Conservation (phyloP, 1,140 invertebrate species). For the Magallana ariakensis region DNA sequence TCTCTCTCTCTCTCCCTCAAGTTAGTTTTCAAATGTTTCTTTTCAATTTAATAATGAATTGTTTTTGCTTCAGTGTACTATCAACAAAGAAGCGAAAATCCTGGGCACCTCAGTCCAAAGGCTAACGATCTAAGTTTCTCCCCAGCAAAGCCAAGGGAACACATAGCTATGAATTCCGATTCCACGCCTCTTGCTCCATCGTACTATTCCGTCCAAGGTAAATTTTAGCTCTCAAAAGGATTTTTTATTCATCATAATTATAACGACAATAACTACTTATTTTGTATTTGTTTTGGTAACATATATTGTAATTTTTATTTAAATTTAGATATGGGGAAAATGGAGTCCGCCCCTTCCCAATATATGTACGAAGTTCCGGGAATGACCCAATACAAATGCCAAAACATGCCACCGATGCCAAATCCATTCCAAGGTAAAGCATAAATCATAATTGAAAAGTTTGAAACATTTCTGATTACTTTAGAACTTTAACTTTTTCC, state of each 20-base stretch:
- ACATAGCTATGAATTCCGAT: constrained; percentile 50
- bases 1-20: background rate
- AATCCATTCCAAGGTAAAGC: constrained; percentile 39
- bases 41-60: no score
- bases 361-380: constrained; percentile 30
- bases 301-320: background rate
- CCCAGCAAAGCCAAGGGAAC: background rate
- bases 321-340: constrained; percentile 31
- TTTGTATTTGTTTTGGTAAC: background rate
- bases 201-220: constrained; percentile 15
- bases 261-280: background rate
- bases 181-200: constrained; percentile 34
- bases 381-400: constrained; percentile 27
- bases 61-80: constrained; percentile 45
- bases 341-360: constrained; percentile 2
- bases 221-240: background rate
- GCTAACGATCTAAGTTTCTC: background rate
- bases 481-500: no score
- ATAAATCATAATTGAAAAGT: background rate
- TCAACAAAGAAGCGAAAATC: constrained; percentile 3
- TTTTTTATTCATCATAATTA: no score
- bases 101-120: constrained; percentile 1
- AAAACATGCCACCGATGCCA: constrained; percentile 34
- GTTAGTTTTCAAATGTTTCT: background rate
- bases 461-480: no score